Evolutionary conservation across 2,888 invertebrate species (phyloP).

Genomic region (Craniophora ligustri): DNA sequence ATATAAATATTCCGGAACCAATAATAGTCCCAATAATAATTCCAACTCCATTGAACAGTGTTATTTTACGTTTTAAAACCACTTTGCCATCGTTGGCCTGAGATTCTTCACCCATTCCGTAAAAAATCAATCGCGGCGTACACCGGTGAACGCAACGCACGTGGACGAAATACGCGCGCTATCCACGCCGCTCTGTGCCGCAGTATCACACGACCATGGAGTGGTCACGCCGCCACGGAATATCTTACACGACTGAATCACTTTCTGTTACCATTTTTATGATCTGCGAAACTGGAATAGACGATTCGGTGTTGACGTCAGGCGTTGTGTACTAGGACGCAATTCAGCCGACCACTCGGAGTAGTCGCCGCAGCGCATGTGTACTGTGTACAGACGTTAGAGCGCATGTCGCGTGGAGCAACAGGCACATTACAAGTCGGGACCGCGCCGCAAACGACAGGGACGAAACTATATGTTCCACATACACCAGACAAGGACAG

Average conservation of each 20-base stretch:
- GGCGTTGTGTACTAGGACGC: conserved; percentile 57
- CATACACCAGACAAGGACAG: conserved; percentile 53
- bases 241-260: conserved; percentile 79
- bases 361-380: conserved; percentile 76
- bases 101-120: conserved; percentile 85
- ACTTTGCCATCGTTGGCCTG: conserved; percentile 87
- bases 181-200: conserved; percentile 47
- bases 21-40: conserved; percentile 96
- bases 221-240: conserved; percentile 63
- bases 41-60: conserved; percentile 95
- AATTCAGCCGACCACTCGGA: conserved; percentile 64
- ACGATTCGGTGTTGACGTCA: conserved; percentile 68
- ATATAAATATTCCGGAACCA: conserved; percentile 97
- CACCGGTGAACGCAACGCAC: conserved; percentile 75
- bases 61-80: conserved; percentile 94
- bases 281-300: conserved; percentile 75
- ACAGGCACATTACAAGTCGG: conserved; percentile 22
- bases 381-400: conserved; percentile 34
- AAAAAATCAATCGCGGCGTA: conserved; percentile 82
- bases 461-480: conserved; percentile 47
- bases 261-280: conserved; percentile 82
- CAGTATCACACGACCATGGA: conserved; percentile 45
- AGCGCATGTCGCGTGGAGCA: conserved; percentile 10
- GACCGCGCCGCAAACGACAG: conserved; percentile 40
- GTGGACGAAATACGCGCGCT: conserved; percentile 64